phyloP scores from a whole-genome alignment of 2,888 invertebrate genomes.

The Osedax frankpressi region DNA sequence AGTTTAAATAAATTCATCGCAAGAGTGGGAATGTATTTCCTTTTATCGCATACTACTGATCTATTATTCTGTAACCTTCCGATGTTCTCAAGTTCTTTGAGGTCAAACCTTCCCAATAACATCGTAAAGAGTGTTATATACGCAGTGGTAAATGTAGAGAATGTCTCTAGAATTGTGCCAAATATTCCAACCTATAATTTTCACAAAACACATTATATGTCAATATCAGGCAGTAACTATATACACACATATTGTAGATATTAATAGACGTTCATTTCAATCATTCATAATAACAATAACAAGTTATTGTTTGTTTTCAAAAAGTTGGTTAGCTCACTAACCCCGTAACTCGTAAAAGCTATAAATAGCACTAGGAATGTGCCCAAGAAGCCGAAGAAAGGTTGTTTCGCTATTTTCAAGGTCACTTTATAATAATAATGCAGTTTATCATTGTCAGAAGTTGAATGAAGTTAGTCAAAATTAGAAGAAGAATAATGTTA shows the following conservation, averaged over 20 bases:
- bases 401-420: conserved; percentile 17
- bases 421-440: conserved; percentile 19
- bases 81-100: conserved; percentile 21
- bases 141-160: conserved; percentile 24
- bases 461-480: too few species aligned
- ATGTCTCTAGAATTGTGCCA: conserved; percentile 19
- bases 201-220: too few species aligned
- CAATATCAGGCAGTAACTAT: too few species aligned
- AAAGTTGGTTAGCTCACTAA: not conserved
- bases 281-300: too few species aligned
- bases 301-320: too few species aligned
- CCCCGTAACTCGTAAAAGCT: conserved; percentile 26
- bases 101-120: conserved; percentile 28
- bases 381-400: conserved; percentile 24
- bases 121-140: conserved; percentile 27
- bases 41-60: too few species aligned
- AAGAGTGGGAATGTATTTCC: too few species aligned
- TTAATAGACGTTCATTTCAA: too few species aligned
- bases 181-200: conserved; percentile 18
- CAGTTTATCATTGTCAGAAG: too few species aligned
- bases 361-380: conserved; percentile 27
- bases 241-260: too few species aligned
- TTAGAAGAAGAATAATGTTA: too few species aligned
- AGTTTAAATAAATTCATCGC: too few species aligned
- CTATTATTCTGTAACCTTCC: conserved; percentile 15